A percentile compares a stretch with the other conserved stretches of the same genome.
These are phyloP conservation scores for Drosophila helvetica DNA, from an alignment of 2,888 invertebrate species.

Conservation along the genomic window DNA sequence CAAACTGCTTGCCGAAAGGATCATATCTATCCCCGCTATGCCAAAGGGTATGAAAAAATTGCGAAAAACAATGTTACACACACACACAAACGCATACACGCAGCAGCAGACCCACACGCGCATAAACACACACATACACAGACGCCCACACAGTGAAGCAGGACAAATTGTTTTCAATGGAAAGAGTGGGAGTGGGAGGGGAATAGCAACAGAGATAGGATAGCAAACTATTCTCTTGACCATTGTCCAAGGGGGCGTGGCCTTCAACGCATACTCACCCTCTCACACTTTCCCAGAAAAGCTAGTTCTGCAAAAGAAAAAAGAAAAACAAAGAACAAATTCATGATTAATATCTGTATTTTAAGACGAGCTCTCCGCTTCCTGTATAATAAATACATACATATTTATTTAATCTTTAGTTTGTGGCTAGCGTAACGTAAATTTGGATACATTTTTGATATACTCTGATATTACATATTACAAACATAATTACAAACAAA, in stretches of 20 bases:
- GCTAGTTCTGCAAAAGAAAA: neutral
- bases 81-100: constrained; percentile 27
- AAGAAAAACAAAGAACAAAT: neutral
- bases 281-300: constrained; percentile 4
- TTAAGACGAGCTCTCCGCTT: constrained; percentile 13
- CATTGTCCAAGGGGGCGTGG: neutral
- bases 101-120: constrained; percentile 14
- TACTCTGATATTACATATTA: constrained; percentile 17
- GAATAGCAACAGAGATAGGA: constrained; percentile 1
- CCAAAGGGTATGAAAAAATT: constrained; percentile 8
- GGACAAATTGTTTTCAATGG: constrained; percentile 40
- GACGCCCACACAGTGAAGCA: constrained; percentile 20
- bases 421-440: constrained; percentile 26
- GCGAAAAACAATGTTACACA: constrained; percentile 41
- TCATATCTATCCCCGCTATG: neutral
- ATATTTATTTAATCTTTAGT: constrained; percentile 8
- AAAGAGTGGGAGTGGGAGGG: neutral
- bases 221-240: constrained; percentile 34
- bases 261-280: constrained; percentile 2
- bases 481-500: constrained; percentile 22
- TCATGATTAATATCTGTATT: neutral
- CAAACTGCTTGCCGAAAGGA: neutral
- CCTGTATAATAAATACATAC: constrained; percentile 6
- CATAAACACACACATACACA: constrained; percentile 21
- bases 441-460: constrained; percentile 5